Percentiles rank a stretch among this genome's conserved stretches.
Conservation (phyloP, 2,797 vertebrate genomes). For the Melanotaenia boesemani region DNA sequence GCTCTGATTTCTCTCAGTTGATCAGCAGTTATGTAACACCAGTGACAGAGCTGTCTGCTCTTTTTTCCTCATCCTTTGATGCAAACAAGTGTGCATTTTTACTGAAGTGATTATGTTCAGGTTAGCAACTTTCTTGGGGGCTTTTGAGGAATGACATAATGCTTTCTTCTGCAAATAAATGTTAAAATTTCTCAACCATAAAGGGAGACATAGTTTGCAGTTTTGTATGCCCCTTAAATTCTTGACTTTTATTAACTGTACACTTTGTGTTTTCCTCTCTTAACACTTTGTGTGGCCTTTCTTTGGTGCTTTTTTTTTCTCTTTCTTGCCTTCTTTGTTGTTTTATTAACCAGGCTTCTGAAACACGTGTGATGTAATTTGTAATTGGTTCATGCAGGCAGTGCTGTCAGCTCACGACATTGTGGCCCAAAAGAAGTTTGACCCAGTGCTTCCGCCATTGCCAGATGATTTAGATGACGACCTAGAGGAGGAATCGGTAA, state of each 20-base stretch:
- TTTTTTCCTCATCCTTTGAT: conserved; percentile 3
- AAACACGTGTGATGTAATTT: not conserved
- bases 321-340: not conserved
- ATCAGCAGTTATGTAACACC: conserved; percentile 35
- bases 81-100: conserved; percentile 40
- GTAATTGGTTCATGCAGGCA: conserved; percentile 77
- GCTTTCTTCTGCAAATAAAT: no score
- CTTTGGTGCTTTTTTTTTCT: not conserved
- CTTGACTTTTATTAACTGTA: not conserved
- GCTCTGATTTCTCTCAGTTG: conserved; percentile 30
- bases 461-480: conserved; percentile 90
- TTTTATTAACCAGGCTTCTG: not conserved
- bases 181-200: not conserved
- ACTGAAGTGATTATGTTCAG: conserved; percentile 50
- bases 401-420: conserved; percentile 94
- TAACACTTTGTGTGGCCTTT: not conserved
- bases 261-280: not conserved
- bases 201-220: no score
- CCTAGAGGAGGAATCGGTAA: conserved; percentile 94
- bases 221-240: not conserved
- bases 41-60: conserved; percentile 16
- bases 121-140: conserved; percentile 32
- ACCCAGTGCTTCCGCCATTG: conserved; percentile 91
- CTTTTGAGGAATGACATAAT: not conserved
- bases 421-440: conserved; percentile 95